Percentiles rank a stretch among this genome's conserved stretches.
Evolutionary conservation across 2,797 vertebrate species (phyloP).

Genomic region (Orestias chungarensis): DNA sequence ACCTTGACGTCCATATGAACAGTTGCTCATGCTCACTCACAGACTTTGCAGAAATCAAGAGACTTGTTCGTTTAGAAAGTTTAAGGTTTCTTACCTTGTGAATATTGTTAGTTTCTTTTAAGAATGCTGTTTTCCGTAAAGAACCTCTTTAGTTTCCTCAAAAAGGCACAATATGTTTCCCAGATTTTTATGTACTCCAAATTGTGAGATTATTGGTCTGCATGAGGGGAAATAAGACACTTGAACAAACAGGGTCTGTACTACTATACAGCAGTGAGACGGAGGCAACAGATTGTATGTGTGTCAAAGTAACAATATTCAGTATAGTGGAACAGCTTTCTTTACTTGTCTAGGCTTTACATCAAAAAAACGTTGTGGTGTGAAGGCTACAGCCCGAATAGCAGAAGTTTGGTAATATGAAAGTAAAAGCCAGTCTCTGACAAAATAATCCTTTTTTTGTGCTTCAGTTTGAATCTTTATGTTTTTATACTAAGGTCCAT

Average conservation of each 20-base stretch:
- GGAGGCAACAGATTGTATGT: constrained; percentile 28
- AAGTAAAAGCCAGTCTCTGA: not conserved
- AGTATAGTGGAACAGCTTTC: constrained; percentile 18
- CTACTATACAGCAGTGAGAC: constrained; percentile 4
- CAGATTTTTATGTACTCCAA: not conserved
- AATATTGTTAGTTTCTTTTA: constrained; percentile 1
- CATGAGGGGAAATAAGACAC: not conserved
- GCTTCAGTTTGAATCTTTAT: not conserved
- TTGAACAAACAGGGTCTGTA: not conserved
- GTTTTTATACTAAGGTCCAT: not conserved
- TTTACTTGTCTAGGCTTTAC: constrained; percentile 6
- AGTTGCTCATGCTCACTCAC: constrained; percentile 7
- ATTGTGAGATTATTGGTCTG: not conserved
- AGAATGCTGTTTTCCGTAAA: not conserved
- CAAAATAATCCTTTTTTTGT: not conserved
- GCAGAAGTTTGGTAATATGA: constrained; percentile 2
- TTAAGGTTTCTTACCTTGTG: not conserved
- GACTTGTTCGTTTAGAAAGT: constrained; percentile 4
- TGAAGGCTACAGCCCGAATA: constrained; percentile 15
- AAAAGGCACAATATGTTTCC: not conserved
- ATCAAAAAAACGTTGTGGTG: not conserved
- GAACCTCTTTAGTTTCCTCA: not conserved
- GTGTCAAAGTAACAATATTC: constrained; percentile 20
- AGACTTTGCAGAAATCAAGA: constrained; percentile 16
- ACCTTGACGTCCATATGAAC: constrained; percentile 39